Evolutionary conservation across 1,140 invertebrate species (phyloP), one percentile per base, ranked within the genome.

Genomic region (Scaptodrosophila lebanonensis): DNA sequence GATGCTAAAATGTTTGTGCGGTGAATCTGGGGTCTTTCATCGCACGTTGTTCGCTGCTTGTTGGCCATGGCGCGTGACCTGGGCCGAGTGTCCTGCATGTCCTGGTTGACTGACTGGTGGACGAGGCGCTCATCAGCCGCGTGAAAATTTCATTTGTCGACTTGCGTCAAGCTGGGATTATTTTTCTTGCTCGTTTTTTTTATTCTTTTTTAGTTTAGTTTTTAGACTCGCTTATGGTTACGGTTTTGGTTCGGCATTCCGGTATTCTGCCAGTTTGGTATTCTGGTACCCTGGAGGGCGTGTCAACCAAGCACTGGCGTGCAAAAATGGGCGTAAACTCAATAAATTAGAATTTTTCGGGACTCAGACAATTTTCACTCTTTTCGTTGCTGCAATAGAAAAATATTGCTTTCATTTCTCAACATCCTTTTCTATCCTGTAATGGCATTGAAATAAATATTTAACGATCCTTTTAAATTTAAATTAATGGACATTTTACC

Each of bases 131-230:
- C 54, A 66, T 66, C 64, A 59, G 63, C 8, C 62, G 68, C 64
- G 73, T 79, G 59, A 72, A 79, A 77, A 77, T 79, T 77, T 77
- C 73, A 77, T 79, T 77, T 77, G 61, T 42, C 40, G 73, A 58
- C 64, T 54, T 60, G 43, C 16, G 30, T 35, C 54, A 48, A 40
- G 51, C 42, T 35, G 63, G 35, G 43, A 40, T 57, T 65, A 68
- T 71, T 79, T 69, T 57, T 49, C 36, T 60, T 60, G 25, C 58
- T 52, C 54, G 49, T 64, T 64, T 40, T 36, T 32, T 22, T 42
- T 66, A 66, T 71, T 40, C 30, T 52, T 63, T 56, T 62, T 44
- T 32, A 33, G 12, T 32, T 60, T 20, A 30, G 49, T 59, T 57
- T 49, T 49, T 65, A 64, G 64, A 60, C 45, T 42, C 43, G 17